These are phyloP conservation scores for Chironomus riparius DNA, from an alignment of 2,888 invertebrate genomes.

Conservation along the genomic window DNA sequence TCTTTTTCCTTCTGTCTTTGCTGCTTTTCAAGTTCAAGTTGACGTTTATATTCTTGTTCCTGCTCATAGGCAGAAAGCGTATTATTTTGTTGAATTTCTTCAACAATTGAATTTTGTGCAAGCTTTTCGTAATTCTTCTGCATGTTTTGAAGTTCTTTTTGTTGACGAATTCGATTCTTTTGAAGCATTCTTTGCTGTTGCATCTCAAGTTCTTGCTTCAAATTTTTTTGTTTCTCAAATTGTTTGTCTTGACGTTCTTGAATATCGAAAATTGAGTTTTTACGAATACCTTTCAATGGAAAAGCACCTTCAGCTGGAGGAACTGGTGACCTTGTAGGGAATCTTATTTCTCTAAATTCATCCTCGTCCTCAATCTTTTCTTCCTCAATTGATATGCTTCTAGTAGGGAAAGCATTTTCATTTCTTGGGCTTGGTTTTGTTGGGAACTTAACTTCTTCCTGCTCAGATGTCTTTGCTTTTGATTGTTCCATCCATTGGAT, in stretches of 20 bases:
- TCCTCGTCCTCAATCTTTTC: not conserved
- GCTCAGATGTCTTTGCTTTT: not conserved
- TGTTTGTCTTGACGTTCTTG: not conserved
- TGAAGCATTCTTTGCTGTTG: not conserved
- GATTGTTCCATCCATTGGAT: not conserved
- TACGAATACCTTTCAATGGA: not conserved
- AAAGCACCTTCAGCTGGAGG: not conserved
- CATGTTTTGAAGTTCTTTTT: not conserved
- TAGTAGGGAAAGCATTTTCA: too few relatives aligned
- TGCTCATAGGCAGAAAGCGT: not conserved
- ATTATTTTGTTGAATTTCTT: constrained; percentile 2
- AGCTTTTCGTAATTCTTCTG: not conserved
- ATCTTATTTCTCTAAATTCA: not conserved
- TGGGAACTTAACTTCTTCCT: not conserved
- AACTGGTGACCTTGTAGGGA: not conserved
- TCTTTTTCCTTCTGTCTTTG: constrained; percentile 10
- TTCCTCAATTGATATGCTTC: not conserved
- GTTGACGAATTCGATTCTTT: not conserved
- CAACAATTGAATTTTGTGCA: not conserved
- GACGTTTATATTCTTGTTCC: constrained; percentile 9
- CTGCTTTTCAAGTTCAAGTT: constrained; percentile 8
- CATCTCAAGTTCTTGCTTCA: not conserved
- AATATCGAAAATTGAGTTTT: not conserved
- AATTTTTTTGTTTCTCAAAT: not conserved
- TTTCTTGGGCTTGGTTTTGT: not conserved